A percentile compares a stretch with the other conserved stretches of the same genome.
phyloP scores from a whole-genome alignment of 1,140 invertebrate species.

The Pogonomyrmex californicus region DNA sequence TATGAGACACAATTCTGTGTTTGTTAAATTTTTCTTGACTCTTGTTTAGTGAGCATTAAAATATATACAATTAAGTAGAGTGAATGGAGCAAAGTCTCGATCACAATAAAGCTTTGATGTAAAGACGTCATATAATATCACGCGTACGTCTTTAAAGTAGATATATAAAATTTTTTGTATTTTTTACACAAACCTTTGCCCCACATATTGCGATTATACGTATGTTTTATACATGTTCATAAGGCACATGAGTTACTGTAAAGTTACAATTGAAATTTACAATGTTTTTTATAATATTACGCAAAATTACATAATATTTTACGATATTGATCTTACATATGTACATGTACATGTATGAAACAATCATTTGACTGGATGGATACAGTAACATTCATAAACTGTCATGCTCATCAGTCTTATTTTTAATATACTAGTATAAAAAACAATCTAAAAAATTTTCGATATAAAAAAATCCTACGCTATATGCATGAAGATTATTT shows the following conservation, averaged over 20 bases:
- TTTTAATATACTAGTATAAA: constrained; percentile 30
- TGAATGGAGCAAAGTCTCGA: constrained; percentile 16
- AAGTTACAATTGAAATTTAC: constrained; percentile 4
- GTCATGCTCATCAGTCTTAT: constrained; percentile 52
- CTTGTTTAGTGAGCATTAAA: constrained; percentile 9
- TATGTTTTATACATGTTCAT: constrained; percentile 30
- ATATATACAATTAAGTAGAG: constrained; percentile 33
- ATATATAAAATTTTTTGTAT: constrained; percentile 9
- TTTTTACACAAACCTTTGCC: background rate
- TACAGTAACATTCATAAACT: constrained; percentile 11
- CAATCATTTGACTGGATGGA: constrained; percentile 26
- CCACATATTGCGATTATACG: background rate
- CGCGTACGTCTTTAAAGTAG: constrained; percentile 26
- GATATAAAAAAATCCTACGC: background rate
- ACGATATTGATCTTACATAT: background rate
- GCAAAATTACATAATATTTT: background rate
- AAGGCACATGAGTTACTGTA: constrained; percentile 64
- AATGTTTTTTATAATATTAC: background rate
- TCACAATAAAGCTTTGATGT: constrained; percentile 40
- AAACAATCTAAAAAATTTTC: constrained; percentile 4
- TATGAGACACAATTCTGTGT: background rate
- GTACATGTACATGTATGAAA: background rate
- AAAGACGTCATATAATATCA: constrained; percentile 19
- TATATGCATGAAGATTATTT: background rate
- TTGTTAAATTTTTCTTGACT: background rate